phyloP scores from a whole-genome alignment of 2,888 invertebrate species.

The Limenitis camilla region DNA sequence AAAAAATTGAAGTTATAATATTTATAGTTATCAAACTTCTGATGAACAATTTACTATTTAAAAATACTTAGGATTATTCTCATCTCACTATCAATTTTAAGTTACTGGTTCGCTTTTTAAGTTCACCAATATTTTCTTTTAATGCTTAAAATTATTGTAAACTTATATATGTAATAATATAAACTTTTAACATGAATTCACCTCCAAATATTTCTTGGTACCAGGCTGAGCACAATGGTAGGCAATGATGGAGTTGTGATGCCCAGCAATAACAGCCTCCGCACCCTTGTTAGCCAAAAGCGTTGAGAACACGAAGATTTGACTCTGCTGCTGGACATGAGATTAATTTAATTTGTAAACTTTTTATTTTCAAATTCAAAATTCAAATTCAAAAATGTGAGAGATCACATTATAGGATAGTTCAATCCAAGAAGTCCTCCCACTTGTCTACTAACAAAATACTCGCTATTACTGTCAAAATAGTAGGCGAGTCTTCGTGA shows the following conservation, averaged over 20 bases:
- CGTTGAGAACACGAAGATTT: conserved; percentile 98
- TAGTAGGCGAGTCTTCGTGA: too few relatives aligned
- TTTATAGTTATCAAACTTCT: not conserved
- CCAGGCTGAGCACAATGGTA: conserved; percentile 97
- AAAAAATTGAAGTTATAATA: not conserved
- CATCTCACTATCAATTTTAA: too few relatives aligned
- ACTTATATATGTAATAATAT: not conserved
- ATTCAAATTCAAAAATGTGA: too few relatives aligned
- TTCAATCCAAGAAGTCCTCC: too few relatives aligned
- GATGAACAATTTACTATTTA: too few relatives aligned
- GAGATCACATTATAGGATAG: too few relatives aligned
- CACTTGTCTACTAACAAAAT: too few relatives aligned
- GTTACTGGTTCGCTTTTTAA: too few relatives aligned
- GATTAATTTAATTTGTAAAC: conserved; percentile 42
- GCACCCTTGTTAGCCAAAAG: conserved; percentile 95
- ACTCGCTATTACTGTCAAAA: too few relatives aligned
- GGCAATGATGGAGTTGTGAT: conserved; percentile 92
- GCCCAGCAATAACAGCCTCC: conserved; percentile 91
- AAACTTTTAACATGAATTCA: conserved; percentile 39
- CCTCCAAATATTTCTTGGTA: conserved; percentile 95
- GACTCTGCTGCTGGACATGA: conserved; percentile 92
- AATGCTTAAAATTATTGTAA: too few relatives aligned
- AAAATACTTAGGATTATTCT: too few relatives aligned
- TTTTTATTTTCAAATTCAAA: not conserved
- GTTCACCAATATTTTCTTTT: too few relatives aligned